phyloP scores from a whole-genome alignment of 2,797 vertebrate species.

The Borostomias antarcticus region DNA sequence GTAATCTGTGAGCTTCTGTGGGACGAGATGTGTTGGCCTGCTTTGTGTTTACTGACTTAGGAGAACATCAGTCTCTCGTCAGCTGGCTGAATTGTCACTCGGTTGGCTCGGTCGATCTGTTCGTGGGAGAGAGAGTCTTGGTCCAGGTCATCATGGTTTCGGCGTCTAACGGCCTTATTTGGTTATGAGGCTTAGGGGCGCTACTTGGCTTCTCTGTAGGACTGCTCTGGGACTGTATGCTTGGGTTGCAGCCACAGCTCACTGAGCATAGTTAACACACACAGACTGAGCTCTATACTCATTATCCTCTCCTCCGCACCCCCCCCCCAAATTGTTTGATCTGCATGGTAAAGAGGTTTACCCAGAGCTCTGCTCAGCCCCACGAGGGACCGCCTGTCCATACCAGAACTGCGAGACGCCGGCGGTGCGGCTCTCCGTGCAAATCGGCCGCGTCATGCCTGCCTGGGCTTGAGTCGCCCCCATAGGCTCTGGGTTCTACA shows the following conservation, averaged over 20 bases:
- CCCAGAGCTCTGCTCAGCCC: too few relatives aligned
- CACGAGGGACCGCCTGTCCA: too few relatives aligned
- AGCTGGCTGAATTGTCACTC: background rate
- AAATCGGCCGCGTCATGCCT: too few relatives aligned
- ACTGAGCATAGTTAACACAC: too few relatives aligned
- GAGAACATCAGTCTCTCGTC: background rate
- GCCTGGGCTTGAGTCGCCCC: too few relatives aligned
- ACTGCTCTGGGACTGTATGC: constrained; percentile 53
- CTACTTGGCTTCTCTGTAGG: constrained; percentile 53
- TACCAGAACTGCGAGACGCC: too few relatives aligned
- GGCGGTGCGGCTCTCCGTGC: too few relatives aligned
- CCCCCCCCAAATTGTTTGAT: too few relatives aligned
- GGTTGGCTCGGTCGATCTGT: background rate
- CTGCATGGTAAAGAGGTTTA: too few relatives aligned
- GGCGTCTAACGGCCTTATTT: constrained; percentile 64
- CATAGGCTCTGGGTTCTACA: too few relatives aligned
- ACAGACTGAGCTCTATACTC: constrained; percentile 11
- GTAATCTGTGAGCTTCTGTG: background rate
- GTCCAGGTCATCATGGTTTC: constrained; percentile 30
- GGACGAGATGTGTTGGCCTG: background rate
- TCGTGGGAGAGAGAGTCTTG: constrained; percentile 24
- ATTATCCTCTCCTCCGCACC: too few relatives aligned
- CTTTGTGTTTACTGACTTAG: background rate
- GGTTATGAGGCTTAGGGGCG: constrained; percentile 57
- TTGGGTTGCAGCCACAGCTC: constrained; percentile 53